Base-by-base conservation (phyloP, 2,888 invertebrate species). In the Polydrusus cervinus region DNA sequence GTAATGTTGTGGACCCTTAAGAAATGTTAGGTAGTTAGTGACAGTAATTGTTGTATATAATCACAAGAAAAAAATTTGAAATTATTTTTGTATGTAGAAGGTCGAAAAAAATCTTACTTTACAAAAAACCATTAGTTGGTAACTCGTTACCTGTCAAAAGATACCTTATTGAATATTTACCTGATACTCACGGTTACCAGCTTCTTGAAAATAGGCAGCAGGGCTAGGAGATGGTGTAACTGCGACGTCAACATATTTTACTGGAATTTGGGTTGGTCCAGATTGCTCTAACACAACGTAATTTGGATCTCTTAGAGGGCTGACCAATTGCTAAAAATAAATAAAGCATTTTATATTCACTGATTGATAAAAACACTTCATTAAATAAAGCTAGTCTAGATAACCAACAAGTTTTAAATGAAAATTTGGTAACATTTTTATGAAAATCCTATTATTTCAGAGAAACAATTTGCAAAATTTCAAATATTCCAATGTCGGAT, bases 211-310 rank as follows among this genome's bases (percentile, higher is more conserved):
- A 51, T 49, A 68, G 25, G 57, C 49, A 0, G 57, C 53, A 8
- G 71, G 55, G 8, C 49, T 64, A 11, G 73, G 76, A 14, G 76
- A 71, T 7, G 68, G 49, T 11, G 68, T 16, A 16, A 65, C 60
- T 8, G 68, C 13, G n/a, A 65, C 60, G 10, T 68, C 77, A 40
- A 76, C 71, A 60, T 77, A 77, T 25, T 75, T 77, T 40, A 74
- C 71, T 13, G 77, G 77, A 40, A 72, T 45, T 43, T 61, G 67
- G 34, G 77, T 74, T 10, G 74, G 77, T 1, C 74, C 71, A 3
- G 61, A 38, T 60, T 77, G 71, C 47, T 77, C 77, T 53, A 75
- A 64, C n/a, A 61, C 34, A 3, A 64, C 66, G 20, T 65, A 30
- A 40, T 64, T 45, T 25, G 45, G 45, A 34, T 66, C 61, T n/a